Evolutionary conservation across 2,888 invertebrate genomes (phyloP).

Genomic region (Petrolisthes manimaculis): DNA sequence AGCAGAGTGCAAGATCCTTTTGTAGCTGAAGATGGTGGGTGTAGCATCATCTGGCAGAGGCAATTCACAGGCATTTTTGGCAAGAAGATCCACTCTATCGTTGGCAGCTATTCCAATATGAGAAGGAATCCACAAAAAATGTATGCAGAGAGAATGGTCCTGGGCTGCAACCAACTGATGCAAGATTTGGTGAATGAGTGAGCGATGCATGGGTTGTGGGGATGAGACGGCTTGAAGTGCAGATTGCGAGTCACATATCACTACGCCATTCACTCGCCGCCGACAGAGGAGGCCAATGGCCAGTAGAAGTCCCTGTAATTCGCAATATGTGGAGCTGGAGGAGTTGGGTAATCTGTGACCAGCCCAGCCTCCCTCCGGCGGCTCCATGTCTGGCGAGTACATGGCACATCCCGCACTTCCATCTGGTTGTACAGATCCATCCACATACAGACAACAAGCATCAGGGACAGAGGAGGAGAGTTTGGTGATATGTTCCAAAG

Average conservation of each 20-base stretch:
- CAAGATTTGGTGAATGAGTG: neutral
- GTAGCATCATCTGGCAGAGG: neutral
- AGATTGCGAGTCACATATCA: conserved; percentile 38
- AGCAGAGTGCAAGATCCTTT: neutral
- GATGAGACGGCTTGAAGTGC: conserved; percentile 32
- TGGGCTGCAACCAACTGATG: too few species aligned
- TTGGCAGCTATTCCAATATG: conserved; percentile 6
- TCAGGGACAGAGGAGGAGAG: conserved; percentile 12
- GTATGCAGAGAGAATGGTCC: neutral
- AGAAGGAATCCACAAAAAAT: conserved; percentile 19
- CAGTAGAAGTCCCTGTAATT: conserved; percentile 32
- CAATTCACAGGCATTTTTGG: conserved; percentile 11
- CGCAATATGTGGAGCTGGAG: conserved; percentile 25
- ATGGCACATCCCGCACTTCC: conserved; percentile 6
- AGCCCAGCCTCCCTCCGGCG: conserved; percentile 6
- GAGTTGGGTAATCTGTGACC: conserved; percentile 24
- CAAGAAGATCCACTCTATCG: neutral
- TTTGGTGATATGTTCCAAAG: neutral
- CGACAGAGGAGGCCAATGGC: conserved; percentile 19
- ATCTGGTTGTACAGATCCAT: conserved; percentile 18
- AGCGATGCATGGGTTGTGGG: neutral
- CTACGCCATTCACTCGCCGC: conserved; percentile 12
- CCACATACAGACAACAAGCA: neutral
- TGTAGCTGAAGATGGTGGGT: neutral
- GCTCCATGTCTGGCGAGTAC: neutral